Base-by-base conservation (phyloP, 1,140 invertebrate species). In the Meloidogyne exigua region DNA sequence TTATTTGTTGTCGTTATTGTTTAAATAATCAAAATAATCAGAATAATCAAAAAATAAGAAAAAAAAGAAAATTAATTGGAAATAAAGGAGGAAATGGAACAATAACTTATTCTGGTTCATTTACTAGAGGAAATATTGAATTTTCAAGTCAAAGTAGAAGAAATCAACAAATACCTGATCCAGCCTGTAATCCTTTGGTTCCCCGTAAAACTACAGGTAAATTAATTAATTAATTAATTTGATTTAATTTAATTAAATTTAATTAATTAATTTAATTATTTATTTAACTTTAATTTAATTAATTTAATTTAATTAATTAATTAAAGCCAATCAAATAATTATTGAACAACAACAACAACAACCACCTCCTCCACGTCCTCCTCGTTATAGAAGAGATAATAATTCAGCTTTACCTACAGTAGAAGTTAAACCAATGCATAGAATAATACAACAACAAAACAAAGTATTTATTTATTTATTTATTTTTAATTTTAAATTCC, bases 361-460 rank as follows among this genome's bases (percentile, higher is more conserved):
- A 57, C 63, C 64, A 7, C 76, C 80, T 21, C 80, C 80, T 12
- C 80, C 80, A 11, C 25, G 83, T 5, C 80, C 80, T 3, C 80
- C 80, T 18, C 79, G 39, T 0, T 26, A 73, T n/a, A 39, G 57
- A 39, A 42, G 62, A 18, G 36, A 42, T 68, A 57, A 44, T 44
- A 69, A 78, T 49, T 62, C 65, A 15, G 49, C 10, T 62, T 75
- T 65, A 62, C 71, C 73, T 18, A 62, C 72, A 13, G 80, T 82
- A 21, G 80, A 81, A 67, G 80, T 81, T 32, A 42, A 76, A 13
- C 75, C 73, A 25, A 82, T 79, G 78, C 39, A 63, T 25, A 64
- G n/a, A 57, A n/a, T 57, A 39, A 57, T 32, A 32, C 28, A 32
- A 32, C 18, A 57, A 57, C 18, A 57, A n/a, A 57, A 57, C n/a